Evolutionary conservation across 2,888 invertebrate species (phyloP).

Genomic region (Lymantria monacha): DNA sequence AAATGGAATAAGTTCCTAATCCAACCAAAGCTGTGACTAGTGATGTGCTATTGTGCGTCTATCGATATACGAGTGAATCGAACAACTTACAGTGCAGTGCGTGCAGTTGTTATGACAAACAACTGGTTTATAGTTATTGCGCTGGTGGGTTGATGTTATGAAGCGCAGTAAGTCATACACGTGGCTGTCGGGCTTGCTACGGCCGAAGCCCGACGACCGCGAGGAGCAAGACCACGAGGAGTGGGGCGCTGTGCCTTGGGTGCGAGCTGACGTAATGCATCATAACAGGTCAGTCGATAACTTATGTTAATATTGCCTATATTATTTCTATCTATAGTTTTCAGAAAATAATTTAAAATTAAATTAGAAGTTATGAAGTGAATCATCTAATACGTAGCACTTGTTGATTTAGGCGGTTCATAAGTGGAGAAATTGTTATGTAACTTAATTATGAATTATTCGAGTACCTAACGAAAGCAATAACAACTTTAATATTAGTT

Average conservation of each 20-base stretch:
- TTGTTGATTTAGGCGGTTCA: too few species aligned
- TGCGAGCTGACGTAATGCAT: slow-evolving; percentile 58
- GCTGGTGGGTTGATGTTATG: slow-evolving; percentile 40
- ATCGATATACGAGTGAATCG: background rate
- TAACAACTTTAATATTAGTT: too few species aligned
- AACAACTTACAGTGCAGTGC: background rate
- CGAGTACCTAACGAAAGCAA: too few species aligned
- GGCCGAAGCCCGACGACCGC: slow-evolving; percentile 48
- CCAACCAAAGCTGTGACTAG: background rate
- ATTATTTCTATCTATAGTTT: too few species aligned
- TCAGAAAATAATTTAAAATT: too few species aligned
- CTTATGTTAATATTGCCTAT: too few species aligned
- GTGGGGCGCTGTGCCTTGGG: slow-evolving; percentile 72
- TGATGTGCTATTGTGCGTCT: background rate
- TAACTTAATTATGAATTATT: too few species aligned
- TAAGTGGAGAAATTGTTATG: too few species aligned
- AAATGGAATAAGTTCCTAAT: background rate
- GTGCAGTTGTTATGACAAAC: slow-evolving; percentile 6
- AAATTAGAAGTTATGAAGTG: too few species aligned
- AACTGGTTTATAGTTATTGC: slow-evolving; percentile 5
- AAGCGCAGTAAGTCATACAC: slow-evolving; percentile 77
- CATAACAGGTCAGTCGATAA: slow-evolving; percentile 59
- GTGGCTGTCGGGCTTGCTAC: slow-evolving; percentile 74
- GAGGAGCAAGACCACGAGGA: slow-evolving; percentile 44
- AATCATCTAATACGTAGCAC: too few species aligned